Evolutionary conservation across 2,888 invertebrate genomes (phyloP).

Genomic region (Platycheirus rosarum): DNA sequence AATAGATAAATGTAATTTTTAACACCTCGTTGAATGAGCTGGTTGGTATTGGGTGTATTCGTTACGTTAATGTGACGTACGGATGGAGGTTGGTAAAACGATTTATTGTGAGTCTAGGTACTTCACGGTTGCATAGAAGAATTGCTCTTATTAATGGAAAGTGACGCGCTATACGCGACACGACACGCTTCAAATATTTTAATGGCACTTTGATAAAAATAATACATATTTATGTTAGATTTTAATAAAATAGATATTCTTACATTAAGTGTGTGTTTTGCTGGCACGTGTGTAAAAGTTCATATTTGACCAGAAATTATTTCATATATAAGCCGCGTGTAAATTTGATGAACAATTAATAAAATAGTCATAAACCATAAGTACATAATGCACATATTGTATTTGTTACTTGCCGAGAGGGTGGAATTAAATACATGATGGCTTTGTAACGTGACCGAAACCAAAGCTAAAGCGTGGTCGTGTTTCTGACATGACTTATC

Average conservation of each 20-base stretch:
- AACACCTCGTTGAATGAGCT: conserved; percentile 49
- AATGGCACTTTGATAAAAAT: not conserved
- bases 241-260: too few species aligned
- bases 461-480: too few species aligned
- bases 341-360: conserved; percentile 3
- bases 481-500: too few species aligned
- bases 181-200: conserved; percentile 15
- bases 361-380: too few species aligned
- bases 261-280: not conserved
- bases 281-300: not conserved
- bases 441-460: too few species aligned
- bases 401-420: too few species aligned
- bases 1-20: conserved; percentile 65
- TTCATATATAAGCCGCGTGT: conserved; percentile 22
- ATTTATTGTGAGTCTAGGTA: not conserved
- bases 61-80: not conserved
- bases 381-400: too few species aligned
- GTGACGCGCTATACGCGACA: not conserved
- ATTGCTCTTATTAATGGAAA: conserved; percentile 3
- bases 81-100: too few species aligned
- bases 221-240: too few species aligned
- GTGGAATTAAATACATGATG: too few species aligned
- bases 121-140: not conserved
- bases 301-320: conserved; percentile 1
- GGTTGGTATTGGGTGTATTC: conserved; percentile 7